Evolutionary conservation across 2,888 invertebrate genomes (phyloP).

Genomic region (Agrilus mali): DNA sequence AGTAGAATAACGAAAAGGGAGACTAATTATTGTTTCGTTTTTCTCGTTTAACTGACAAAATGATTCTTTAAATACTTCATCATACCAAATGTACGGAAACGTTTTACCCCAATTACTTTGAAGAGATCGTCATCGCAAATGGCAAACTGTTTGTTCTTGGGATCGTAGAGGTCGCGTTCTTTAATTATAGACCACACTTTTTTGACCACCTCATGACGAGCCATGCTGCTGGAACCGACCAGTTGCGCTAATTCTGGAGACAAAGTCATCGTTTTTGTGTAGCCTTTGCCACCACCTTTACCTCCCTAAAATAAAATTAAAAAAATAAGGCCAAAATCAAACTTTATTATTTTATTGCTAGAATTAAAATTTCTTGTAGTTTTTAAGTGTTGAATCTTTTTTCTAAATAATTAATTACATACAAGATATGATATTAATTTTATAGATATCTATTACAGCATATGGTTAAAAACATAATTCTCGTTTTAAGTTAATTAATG

Average conservation of each 20-base stretch:
- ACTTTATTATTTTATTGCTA: neutral
- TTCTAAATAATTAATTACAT: too few species aligned
- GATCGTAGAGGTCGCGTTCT: conserved; percentile 79
- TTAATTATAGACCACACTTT: conserved; percentile 85
- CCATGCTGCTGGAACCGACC: conserved; percentile 72
- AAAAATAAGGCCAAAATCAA: too few species aligned
- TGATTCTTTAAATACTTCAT: conserved; percentile 91
- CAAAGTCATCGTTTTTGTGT: conserved; percentile 71
- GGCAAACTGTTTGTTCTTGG: conserved; percentile 89
- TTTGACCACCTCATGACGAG: conserved; percentile 82
- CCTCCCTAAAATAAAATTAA: neutral
- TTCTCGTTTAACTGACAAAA: conserved; percentile 48
- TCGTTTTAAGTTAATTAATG: too few species aligned
- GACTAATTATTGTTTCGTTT: conserved; percentile 37
- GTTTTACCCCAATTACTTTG: conserved; percentile 82
- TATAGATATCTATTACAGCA: too few species aligned
- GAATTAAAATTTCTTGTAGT: neutral
- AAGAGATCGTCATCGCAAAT: conserved; percentile 84
- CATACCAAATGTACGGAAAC: conserved; percentile 93
- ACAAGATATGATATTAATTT: too few species aligned
- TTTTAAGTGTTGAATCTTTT: too few species aligned
- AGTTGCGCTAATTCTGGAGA: conserved; percentile 76
- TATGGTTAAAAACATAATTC: too few species aligned
- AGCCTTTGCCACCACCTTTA: conserved; percentile 52
- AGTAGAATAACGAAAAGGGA: too few species aligned